Conservation (phyloP, 2,797 vertebrate genomes). For the Pterois miles region DNA sequence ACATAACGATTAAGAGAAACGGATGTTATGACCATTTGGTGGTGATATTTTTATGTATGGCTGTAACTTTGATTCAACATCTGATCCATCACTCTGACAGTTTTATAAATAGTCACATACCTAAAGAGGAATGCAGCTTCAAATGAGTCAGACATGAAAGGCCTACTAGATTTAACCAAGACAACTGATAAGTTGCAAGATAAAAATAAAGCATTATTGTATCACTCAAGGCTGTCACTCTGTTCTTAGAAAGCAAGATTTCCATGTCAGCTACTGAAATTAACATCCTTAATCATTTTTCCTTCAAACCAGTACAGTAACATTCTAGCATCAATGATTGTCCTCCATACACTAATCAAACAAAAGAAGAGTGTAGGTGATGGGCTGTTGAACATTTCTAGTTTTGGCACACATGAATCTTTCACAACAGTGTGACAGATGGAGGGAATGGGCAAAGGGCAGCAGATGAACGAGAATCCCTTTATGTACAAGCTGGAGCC, state of each 20-base stretch:
- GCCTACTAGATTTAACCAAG: conserved; percentile 51
- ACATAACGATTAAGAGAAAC: conserved; percentile 20
- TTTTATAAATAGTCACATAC: conserved; percentile 68
- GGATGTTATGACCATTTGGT: conserved; percentile 32
- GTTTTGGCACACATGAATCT: conserved; percentile 40
- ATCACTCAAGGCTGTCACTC: neutral
- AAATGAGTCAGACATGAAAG: conserved; percentile 60
- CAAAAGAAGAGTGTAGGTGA: conserved; percentile 1
- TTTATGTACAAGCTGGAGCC: conserved; percentile 46
- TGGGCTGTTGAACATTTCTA: conserved; percentile 7
- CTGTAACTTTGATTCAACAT: conserved; percentile 62
- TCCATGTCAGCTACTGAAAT: conserved; percentile 13
- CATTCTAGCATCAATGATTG: neutral
- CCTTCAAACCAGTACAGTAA: neutral
- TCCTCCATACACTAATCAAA: neutral
- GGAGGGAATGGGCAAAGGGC: conserved; percentile 46
- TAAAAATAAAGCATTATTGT: conserved; percentile 28
- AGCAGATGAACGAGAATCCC: conserved; percentile 54
- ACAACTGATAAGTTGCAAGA: conserved; percentile 29
- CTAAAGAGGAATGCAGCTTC: conserved; percentile 47
- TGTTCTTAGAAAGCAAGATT: conserved; percentile 3
- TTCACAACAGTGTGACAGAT: conserved; percentile 56
- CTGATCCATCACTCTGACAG: conserved; percentile 64
- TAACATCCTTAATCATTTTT: conserved; percentile 1
- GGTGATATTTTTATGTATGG: conserved; percentile 42